Evolutionary conservation across 2,888 invertebrate genomes (phyloP).

Genomic region (Eristalinus aeneus): DNA sequence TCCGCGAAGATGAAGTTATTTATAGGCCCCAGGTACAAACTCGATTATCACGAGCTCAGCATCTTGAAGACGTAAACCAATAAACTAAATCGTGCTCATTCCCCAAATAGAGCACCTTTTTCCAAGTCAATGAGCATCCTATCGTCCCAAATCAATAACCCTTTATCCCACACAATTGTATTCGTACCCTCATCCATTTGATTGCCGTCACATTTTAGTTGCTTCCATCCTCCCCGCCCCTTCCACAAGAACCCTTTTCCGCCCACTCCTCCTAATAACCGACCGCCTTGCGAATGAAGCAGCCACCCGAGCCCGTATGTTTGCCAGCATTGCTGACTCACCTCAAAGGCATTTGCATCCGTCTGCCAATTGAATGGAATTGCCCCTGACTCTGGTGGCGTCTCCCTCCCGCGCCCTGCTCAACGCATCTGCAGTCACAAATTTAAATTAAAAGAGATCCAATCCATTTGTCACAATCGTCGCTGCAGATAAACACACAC

Average conservation of each 20-base stretch:
- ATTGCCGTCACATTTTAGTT: neutral
- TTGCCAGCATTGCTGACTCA: slow-evolving; percentile 15
- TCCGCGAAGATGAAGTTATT: no score
- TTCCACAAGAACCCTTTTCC: neutral
- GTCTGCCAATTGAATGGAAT: neutral
- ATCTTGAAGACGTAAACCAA: neutral
- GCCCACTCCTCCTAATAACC: neutral
- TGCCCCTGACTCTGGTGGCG: neutral
- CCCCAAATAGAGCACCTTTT: neutral
- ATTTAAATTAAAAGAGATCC: slow-evolving; percentile 52
- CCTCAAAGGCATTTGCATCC: slow-evolving; percentile 34
- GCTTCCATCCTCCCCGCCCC: neutral
- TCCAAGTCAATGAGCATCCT: neutral
- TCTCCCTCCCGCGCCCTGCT: neutral
- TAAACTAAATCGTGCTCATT: neutral
- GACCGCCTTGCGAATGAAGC: neutral
- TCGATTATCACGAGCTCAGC: no score
- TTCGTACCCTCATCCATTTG: neutral
- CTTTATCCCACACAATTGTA: neutral
- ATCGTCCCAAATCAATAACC: neutral
- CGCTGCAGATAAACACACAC: slow-evolving; percentile 17
- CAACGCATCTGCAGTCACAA: slow-evolving; percentile 37
- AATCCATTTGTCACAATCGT: slow-evolving; percentile 45
- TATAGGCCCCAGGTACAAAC: no score
- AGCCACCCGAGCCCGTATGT: slow-evolving; percentile 2